These are phyloP conservation scores for Hybos culiciformis DNA, from an alignment of 2,888 invertebrate species.

Conservation along the genomic window DNA sequence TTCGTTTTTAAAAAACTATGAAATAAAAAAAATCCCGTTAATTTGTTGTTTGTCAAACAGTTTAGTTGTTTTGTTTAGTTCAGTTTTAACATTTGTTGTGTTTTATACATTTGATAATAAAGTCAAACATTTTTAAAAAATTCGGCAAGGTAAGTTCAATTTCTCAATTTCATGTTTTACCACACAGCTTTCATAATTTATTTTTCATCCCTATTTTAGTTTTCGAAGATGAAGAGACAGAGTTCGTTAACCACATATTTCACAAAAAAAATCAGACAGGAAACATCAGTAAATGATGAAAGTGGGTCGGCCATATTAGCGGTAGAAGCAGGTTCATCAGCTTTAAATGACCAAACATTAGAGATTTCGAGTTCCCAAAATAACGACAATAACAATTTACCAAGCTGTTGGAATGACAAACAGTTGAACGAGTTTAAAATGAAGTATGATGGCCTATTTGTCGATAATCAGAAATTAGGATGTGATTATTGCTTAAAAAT, in stretches of 20 bases:
- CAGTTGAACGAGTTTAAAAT: background rate
- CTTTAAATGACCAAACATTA: background rate
- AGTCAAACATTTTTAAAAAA: background rate
- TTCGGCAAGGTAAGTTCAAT: background rate
- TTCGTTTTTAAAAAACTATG: too few species aligned
- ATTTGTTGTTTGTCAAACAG: background rate
- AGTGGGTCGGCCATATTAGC: background rate
- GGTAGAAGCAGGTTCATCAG: too few species aligned
- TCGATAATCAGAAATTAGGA: background rate
- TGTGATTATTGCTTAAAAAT: conserved; percentile 1
- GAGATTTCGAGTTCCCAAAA: background rate
- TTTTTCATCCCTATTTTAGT: background rate
- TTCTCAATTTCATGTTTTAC: too few species aligned
- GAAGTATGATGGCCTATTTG: background rate
- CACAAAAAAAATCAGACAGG: background rate
- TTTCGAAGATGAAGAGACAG: conserved; percentile 1
- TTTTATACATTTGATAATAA: too few species aligned
- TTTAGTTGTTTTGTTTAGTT: background rate
- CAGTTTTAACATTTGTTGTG: too few species aligned
- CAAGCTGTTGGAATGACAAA: background rate
- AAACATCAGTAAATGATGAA: background rate
- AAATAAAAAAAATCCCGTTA: background rate
- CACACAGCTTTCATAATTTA: background rate
- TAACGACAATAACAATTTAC: background rate
- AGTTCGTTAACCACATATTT: background rate